Evolutionary conservation across 2,113 vertebrate genomes (phyloP).

Genomic region (Macrotis lagotis): DNA sequence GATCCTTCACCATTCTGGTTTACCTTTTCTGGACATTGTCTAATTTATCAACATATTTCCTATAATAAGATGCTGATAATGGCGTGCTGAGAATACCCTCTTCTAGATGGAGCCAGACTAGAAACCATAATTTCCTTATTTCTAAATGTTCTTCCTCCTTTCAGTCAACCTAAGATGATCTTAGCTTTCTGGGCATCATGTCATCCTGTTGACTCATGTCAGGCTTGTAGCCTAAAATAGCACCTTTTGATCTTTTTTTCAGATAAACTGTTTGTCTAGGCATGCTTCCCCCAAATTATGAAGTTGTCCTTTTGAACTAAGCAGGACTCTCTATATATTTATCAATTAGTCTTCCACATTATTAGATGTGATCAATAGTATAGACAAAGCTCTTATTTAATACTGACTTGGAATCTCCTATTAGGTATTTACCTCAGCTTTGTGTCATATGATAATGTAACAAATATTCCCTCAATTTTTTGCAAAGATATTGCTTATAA

Average conservation of each 20-base stretch:
- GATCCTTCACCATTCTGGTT: neutral
- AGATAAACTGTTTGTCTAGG: neutral
- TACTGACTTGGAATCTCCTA: neutral
- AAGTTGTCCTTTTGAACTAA: neutral
- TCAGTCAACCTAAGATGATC: neutral
- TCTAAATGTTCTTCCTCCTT: neutral
- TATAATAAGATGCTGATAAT: neutral
- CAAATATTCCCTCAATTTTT: neutral
- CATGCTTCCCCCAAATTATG: neutral
- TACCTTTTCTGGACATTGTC: neutral
- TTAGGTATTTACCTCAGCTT: neutral
- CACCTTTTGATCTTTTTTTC: neutral
- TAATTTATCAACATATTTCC: neutral
- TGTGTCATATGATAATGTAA: neutral
- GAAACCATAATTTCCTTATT: neutral
- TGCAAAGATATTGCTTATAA: neutral
- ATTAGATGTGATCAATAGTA: neutral
- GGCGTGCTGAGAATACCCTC: neutral
- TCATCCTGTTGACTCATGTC: neutral
- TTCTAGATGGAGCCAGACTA: neutral
- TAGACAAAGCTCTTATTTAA: neutral
- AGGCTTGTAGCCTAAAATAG: neutral
- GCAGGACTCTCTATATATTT: neutral
- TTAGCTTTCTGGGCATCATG: neutral
- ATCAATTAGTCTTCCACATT: neutral